Conservation (phyloP, 2,888 invertebrate species). For the Mesoligia furuncula region DNA sequence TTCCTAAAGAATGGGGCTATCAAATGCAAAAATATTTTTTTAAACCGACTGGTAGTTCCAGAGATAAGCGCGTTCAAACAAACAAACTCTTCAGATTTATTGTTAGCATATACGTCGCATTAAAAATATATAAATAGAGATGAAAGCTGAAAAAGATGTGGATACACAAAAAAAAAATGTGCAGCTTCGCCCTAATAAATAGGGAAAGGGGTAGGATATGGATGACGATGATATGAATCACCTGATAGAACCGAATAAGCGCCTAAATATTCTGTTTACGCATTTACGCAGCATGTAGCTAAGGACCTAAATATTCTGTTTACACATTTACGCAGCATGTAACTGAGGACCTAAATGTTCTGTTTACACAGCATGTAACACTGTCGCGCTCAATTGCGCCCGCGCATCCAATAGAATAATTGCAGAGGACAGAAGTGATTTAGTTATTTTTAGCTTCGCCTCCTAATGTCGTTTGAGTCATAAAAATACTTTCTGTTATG, state of each 20-base stretch:
- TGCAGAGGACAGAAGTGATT: constrained; percentile 67
- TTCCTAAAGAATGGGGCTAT: too few relatives aligned
- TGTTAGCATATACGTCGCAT: too few relatives aligned
- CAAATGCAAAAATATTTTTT: too few relatives aligned
- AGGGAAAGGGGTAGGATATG: too few relatives aligned
- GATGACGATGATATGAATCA: neutral
- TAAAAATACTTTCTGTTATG: constrained; percentile 52
- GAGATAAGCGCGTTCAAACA: too few relatives aligned
- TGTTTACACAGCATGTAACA: constrained; percentile 44
- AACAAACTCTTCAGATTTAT: too few relatives aligned
- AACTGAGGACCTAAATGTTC: constrained; percentile 15
- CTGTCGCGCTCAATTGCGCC: constrained; percentile 47
- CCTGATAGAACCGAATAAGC: neutral
- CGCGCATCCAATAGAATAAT: constrained; percentile 72
- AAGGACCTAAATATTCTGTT: neutral
- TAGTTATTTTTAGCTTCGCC: constrained; percentile 62
- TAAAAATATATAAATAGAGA: neutral
- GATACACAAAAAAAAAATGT: neutral
- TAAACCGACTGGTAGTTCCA: too few relatives aligned
- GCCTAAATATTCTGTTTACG: neutral
- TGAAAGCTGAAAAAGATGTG: neutral
- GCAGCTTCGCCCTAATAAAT: neutral
- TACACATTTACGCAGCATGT: constrained; percentile 28
- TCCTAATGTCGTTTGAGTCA: constrained; percentile 33
- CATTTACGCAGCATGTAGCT: constrained; percentile 28